phyloP scores from a whole-genome alignment of 2,888 invertebrate genomes.

The Andrena chrysosceles region DNA sequence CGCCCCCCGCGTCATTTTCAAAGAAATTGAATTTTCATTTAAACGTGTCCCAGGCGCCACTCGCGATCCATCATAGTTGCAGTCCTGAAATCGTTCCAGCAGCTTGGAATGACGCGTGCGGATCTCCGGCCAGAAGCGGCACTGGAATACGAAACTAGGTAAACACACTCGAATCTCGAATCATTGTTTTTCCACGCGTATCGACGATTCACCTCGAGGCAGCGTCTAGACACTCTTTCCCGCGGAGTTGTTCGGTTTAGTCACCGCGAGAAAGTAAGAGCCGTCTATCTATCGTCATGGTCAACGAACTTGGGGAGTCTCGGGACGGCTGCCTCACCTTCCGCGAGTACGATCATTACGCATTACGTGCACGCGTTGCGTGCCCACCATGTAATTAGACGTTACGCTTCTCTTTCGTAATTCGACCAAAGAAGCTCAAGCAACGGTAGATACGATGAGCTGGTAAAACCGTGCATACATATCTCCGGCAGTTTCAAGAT shows the following conservation, averaged over 20 bases:
- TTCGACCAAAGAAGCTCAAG: neutral
- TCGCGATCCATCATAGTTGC: too few species aligned
- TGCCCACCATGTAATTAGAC: constrained; percentile 46
- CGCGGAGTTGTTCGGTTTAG: constrained; percentile 36
- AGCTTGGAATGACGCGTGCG: too few species aligned
- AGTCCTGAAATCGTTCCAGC: too few species aligned
- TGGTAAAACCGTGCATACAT: neutral
- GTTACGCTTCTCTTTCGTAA: constrained; percentile 32
- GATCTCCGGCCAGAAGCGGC: neutral
- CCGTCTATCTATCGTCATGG: constrained; percentile 74
- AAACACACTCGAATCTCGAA: constrained; percentile 35
- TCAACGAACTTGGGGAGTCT: constrained; percentile 69
- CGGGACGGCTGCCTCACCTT: constrained; percentile 69
- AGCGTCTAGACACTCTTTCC: constrained; percentile 38
- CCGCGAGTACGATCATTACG: constrained; percentile 51
- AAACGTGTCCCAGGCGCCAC: too few species aligned
- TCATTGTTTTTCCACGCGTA: constrained; percentile 26
- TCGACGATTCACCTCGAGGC: constrained; percentile 22
- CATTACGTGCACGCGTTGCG: constrained; percentile 54
- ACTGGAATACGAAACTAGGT: constrained; percentile 26
- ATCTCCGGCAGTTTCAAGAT: neutral
- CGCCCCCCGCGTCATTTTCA: too few species aligned
- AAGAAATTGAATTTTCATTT: too few species aligned
- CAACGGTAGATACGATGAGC: neutral
- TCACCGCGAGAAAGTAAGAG: constrained; percentile 75